These are phyloP conservation scores for Pachliopta kotzebuea DNA, from an alignment of 2,888 invertebrate species.

Conservation along the genomic window DNA sequence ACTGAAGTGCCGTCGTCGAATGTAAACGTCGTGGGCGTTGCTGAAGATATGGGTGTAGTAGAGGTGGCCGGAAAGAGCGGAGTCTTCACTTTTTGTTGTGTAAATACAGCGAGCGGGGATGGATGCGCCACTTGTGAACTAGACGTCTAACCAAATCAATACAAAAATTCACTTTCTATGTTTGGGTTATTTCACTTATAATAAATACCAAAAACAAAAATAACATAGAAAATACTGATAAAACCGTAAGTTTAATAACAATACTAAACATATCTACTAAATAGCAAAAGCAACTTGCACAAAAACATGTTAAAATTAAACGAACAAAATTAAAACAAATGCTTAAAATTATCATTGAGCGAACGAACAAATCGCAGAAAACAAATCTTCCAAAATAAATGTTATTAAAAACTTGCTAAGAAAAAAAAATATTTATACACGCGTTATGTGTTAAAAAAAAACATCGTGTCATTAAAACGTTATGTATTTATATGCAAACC, in stretches of 20 bases:
- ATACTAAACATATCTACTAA: constrained; percentile 16
- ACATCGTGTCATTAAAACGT: constrained; percentile 57
- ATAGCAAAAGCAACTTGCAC: constrained; percentile 66
- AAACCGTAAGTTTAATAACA: constrained; percentile 25
- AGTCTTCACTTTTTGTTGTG: constrained; percentile 58
- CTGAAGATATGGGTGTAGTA: constrained; percentile 34
- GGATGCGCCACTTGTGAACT: constrained; percentile 61
- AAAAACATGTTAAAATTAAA: constrained; percentile 49
- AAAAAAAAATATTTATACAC: constrained; percentile 44
- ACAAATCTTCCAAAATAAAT: constrained; percentile 79
- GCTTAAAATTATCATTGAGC: constrained; percentile 40
- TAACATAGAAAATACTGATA: constrained; percentile 34
- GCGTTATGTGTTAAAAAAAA: constrained; percentile 38
- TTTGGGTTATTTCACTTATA: constrained; percentile 46
- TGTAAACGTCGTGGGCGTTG: constrained; percentile 8
- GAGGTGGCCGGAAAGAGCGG: constrained; percentile 43
- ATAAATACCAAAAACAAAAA: neutral
- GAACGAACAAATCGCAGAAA: constrained; percentile 47
- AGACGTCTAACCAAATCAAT: constrained; percentile 76
- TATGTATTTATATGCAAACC: constrained; percentile 70
- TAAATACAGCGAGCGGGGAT: constrained; percentile 66
- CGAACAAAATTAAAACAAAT: constrained; percentile 33
- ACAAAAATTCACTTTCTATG: constrained; percentile 55
- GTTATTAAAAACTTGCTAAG: constrained; percentile 52
- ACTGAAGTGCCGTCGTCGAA: constrained; percentile 47